These are phyloP conservation scores for Deilephila elpenor DNA, from an alignment of 2,888 invertebrate species.

Conservation along the genomic window DNA sequence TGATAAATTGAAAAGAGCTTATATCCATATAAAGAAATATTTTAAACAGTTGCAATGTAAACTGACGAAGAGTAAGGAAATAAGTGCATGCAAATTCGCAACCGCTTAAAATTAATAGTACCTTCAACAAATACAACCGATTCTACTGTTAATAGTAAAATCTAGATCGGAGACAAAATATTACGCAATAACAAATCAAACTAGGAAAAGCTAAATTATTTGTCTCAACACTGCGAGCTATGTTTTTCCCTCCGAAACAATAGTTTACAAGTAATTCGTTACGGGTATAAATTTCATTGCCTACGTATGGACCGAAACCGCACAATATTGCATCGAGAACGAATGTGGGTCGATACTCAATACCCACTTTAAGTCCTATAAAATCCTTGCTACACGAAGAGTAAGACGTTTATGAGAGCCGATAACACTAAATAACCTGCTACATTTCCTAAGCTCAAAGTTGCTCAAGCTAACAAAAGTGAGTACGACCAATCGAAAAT, in stretches of 20 bases:
- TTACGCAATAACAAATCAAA: constrained; percentile 17
- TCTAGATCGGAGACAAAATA: constrained; percentile 3
- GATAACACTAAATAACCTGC: constrained; percentile 19
- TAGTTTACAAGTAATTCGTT: constrained; percentile 5
- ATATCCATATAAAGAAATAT: neutral
- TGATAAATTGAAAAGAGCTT: neutral
- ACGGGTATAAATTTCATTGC: constrained; percentile 1
- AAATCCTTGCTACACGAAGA: constrained; percentile 6
- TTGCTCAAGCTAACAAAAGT: constrained; percentile 22
- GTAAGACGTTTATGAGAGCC: constrained; percentile 16
- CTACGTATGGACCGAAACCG: neutral
- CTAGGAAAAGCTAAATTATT: constrained; percentile 9
- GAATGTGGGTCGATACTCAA: constrained; percentile 13
- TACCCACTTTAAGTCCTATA: neutral
- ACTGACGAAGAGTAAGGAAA: neutral
- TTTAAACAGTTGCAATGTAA: neutral
- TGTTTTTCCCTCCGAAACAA: neutral
- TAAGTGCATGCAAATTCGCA: constrained; percentile 1
- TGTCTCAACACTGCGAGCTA: neutral
- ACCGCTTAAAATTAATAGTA: constrained; percentile 17
- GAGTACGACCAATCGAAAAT: constrained; percentile 21
- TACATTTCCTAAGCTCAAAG: constrained; percentile 12
- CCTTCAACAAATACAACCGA: constrained; percentile 5
- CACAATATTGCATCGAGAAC: constrained; percentile 12
- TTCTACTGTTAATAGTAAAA: constrained; percentile 5